Conservation (phyloP, 2,888 invertebrate genomes). For the Tenodera sinensis region DNA sequence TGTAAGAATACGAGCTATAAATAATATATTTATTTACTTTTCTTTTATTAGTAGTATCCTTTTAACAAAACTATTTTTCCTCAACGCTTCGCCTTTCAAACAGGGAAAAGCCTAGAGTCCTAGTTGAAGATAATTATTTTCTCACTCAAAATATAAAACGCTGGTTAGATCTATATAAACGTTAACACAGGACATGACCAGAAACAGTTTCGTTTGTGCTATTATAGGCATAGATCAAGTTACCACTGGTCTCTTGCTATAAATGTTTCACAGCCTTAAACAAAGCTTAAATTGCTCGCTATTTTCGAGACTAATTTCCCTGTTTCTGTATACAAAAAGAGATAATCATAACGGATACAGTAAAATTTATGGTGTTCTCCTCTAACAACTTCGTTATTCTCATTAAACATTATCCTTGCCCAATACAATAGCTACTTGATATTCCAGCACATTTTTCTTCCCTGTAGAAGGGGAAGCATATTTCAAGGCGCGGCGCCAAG, state of each 20-base stretch:
- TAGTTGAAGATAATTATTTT: no score
- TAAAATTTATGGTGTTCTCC: background rate
- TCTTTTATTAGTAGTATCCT: no score
- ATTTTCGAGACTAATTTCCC: background rate
- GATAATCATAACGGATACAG: background rate
- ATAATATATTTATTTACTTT: no score
- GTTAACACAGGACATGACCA: no score
- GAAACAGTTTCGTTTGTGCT: no score
- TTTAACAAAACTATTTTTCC: no score
- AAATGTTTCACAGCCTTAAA: background rate
- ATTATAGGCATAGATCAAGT: no score
- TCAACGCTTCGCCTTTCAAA: no score
- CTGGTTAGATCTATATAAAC: no score
- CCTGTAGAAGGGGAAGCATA: background rate
- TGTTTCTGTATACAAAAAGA: background rate
- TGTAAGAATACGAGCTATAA: no score
- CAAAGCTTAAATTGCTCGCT: background rate
- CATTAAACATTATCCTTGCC: background rate
- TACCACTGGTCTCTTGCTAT: background rate
- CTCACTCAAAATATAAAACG: no score
- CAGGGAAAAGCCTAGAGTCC: no score
- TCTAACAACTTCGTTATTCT: background rate
- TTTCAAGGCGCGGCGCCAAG: slow-evolving; percentile 15
- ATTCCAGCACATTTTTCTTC: background rate
- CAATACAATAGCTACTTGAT: background rate